Evolutionary conservation across 2,888 invertebrate genomes (phyloP).

Genomic region (Perizoma affinitatum): DNA sequence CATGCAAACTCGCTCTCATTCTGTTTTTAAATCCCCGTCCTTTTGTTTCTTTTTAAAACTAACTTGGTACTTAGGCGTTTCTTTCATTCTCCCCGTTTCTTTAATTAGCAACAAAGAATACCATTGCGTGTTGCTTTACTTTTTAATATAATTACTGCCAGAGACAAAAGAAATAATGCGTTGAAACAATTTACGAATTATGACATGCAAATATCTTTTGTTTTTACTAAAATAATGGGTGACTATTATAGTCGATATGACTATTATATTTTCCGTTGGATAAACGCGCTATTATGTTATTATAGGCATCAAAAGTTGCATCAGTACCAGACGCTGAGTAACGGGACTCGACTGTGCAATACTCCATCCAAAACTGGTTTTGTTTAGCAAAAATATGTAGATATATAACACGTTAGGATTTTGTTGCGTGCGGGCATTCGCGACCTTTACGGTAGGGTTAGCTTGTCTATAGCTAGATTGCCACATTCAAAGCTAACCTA

Average conservation of each 20-base stretch:
- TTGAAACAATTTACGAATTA: conserved; percentile 64
- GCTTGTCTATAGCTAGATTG: conserved; percentile 51
- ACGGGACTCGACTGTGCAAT: conserved; percentile 72
- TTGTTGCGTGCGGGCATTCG: conserved; percentile 66
- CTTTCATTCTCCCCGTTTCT: conserved; percentile 77
- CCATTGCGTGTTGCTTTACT: conserved; percentile 79
- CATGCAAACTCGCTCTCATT: conserved; percentile 75
- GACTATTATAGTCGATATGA: conserved; percentile 43
- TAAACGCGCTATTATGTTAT: conserved; percentile 78
- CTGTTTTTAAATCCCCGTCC: conserved; percentile 69
- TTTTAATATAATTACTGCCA: conserved; percentile 78
- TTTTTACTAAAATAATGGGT: conserved; percentile 42
- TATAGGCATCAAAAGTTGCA: conserved; percentile 80
- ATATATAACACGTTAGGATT: conserved; percentile 49
- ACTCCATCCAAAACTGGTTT: conserved; percentile 72
- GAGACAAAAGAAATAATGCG: conserved; percentile 76
- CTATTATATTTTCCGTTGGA: conserved; percentile 43
- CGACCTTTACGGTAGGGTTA: conserved; percentile 69
- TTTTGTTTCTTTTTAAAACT: conserved; percentile 70
- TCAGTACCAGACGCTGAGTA: conserved; percentile 68
- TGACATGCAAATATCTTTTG: conserved; percentile 68
- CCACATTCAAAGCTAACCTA: conserved; percentile 25
- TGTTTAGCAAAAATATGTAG: conserved; percentile 66
- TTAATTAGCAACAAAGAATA: conserved; percentile 81
- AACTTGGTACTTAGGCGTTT: conserved; percentile 81